Base-by-base conservation (phyloP, 2,888 invertebrate species). In the Leucozona laternaria region DNA sequence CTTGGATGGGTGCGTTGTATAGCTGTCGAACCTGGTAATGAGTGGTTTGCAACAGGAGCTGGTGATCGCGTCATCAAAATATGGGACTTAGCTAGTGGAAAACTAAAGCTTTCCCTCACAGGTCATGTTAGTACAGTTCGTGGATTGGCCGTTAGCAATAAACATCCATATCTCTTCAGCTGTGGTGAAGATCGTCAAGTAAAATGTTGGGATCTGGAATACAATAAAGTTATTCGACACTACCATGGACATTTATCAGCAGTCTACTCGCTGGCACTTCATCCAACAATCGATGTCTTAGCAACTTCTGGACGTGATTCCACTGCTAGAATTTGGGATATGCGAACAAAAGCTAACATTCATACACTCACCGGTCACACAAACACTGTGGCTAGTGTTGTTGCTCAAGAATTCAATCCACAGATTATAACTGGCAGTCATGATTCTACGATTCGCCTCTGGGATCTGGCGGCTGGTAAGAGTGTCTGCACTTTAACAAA, bases 171-270 rank as follows among this genome's bases (percentile, higher is more conserved):
- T 92, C 93, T 99, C 60, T 99, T 99, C 93, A 98, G 98, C 88
- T 99, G 98, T 91, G 99, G 99, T 13, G 99, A 99, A 93, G 99
- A 99, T 93, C 95, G 99, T 90, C 98, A 98, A 93, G 99, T 99
- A 0, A 99, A 99, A 93, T 99, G 99, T 91, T 99, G 99, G 99
- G 99, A 99, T 93, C 94, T 99, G 37, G 99, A 99, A 93, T 98
- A 99, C 90, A 99, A 99, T 91, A 99, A 99, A 93, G 95, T 98
- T 3, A 98, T 99, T 89, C 95, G 99, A 0, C 99, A 99, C 93
- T 99, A 99, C 93, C 99, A 99, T 93, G 99, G 99, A 0, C 99
- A 99, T 93, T 93, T 99, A 83, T 98, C 98, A 45, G 99, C 99
- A 0, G 97, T 98, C 68, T 98, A 99, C 93, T 96, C 97, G 0